A percentile compares a stretch with the other conserved stretches of the same genome.
These are phyloP conservation scores for Agrochola lychnidis DNA, from an alignment of 2,888 invertebrate genomes.

Conservation along the genomic window DNA sequence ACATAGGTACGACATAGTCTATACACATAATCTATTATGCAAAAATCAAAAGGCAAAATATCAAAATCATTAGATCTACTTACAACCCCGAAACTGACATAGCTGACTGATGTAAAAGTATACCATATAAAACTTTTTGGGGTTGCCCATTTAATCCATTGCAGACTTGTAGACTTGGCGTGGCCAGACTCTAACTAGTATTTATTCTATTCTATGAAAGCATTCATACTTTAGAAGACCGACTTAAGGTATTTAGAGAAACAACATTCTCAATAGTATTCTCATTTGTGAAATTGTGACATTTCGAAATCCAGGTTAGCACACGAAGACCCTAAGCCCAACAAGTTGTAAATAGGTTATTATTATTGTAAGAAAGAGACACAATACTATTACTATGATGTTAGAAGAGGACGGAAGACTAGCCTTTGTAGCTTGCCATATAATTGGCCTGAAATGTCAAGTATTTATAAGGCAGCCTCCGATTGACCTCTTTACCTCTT, in stretches of 20 bases:
- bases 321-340: slow-evolving; percentile 21
- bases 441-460: slow-evolving; percentile 55
- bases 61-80: too few species aligned
- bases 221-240: background rate
- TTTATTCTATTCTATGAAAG: too few species aligned
- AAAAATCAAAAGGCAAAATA: too few species aligned
- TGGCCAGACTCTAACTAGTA: background rate
- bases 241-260: background rate
- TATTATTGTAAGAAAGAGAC: slow-evolving; percentile 32
- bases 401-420: slow-evolving; percentile 38
- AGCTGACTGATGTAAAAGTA: too few species aligned
- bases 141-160: too few species aligned
- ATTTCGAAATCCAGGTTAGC: slow-evolving; percentile 52
- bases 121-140: too few species aligned
- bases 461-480: slow-evolving; percentile 44
- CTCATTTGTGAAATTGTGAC: slow-evolving; percentile 40
- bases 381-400: background rate
- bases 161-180: too few species aligned
- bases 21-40: too few species aligned
- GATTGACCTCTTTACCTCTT: slow-evolving; percentile 46
- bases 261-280: slow-evolving; percentile 19
- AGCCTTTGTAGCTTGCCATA: slow-evolving; percentile 49
- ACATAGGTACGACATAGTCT: too few species aligned
- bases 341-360: slow-evolving; percentile 34
- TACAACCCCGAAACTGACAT: too few species aligned